Conservation (phyloP, 2,797 vertebrate species). For the Pterois miles region DNA sequence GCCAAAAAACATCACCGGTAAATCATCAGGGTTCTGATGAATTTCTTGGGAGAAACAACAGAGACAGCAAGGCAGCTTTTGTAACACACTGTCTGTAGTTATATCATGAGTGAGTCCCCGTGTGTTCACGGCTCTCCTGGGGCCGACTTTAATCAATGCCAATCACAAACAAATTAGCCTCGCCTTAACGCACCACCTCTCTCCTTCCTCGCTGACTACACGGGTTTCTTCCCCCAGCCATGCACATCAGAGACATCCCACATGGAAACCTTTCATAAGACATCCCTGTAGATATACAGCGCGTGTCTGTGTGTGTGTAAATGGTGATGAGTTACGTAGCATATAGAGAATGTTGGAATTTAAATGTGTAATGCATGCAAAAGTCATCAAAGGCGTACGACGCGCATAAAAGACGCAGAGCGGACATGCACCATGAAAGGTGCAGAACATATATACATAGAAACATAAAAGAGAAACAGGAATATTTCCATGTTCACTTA, state of each 20-base stretch:
- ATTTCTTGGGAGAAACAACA: not conserved
- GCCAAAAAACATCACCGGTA: not conserved
- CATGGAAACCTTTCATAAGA: slow-evolving; percentile 37
- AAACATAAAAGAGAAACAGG: not conserved
- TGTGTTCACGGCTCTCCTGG: slow-evolving; percentile 48
- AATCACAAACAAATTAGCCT: slow-evolving; percentile 79
- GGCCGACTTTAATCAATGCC: slow-evolving; percentile 73
- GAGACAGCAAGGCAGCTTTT: slow-evolving; percentile 19
- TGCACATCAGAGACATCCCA: slow-evolving; percentile 42
- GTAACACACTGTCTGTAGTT: slow-evolving; percentile 23
- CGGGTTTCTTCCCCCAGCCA: slow-evolving; percentile 36
- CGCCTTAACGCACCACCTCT: slow-evolving; percentile 69
- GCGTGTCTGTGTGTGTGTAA: slow-evolving; percentile 5
- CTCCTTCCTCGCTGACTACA: slow-evolving; percentile 51
- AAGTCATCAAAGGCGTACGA: not conserved
- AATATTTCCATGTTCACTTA: not conserved
- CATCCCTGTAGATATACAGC: slow-evolving; percentile 1
- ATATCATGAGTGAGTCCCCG: slow-evolving; percentile 28
- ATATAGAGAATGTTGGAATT: not conserved
- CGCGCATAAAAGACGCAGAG: not conserved
- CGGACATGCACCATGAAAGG: not conserved
- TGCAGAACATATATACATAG: not conserved
- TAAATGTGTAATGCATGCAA: not conserved
- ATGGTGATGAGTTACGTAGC: not conserved
- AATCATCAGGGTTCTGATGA: not conserved